Conservation (phyloP, 2,888 invertebrate genomes). For the Cremastinae sp. region DNA sequence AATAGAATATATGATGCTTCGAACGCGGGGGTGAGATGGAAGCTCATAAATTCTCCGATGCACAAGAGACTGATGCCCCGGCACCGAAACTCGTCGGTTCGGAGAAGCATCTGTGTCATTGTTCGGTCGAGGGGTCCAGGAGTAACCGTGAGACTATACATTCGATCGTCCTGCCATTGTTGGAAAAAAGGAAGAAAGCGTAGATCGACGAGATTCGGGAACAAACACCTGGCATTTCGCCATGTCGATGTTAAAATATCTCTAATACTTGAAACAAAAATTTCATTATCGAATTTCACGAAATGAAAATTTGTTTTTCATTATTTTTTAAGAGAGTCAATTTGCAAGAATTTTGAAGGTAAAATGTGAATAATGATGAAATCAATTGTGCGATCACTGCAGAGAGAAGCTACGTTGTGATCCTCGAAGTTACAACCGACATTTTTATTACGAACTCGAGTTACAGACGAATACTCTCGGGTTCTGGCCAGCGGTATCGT, state of each 20-base stretch:
- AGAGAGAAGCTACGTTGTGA: constrained; percentile 22
- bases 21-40: constrained; percentile 23
- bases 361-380: background rate
- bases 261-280: constrained; percentile 1
- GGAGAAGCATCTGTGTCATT: constrained; percentile 50
- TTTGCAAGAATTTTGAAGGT: constrained; percentile 18
- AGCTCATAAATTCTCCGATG: constrained; percentile 35
- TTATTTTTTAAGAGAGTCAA: constrained; percentile 24
- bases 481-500: constrained; percentile 18
- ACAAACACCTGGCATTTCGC: constrained; percentile 45
- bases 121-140: constrained; percentile 49
- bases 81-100: constrained; percentile 26
- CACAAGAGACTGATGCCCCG: constrained; percentile 1
- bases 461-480: background rate
- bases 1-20: constrained; percentile 16
- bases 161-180: constrained; percentile 19
- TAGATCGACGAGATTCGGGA: constrained; percentile 29
- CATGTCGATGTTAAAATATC: constrained; percentile 3
- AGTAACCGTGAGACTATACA: constrained; percentile 28
- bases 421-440: constrained; percentile 55
- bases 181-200: constrained; percentile 6
- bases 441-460: constrained; percentile 50
- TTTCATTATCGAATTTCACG: constrained; percentile 12
- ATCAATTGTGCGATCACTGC: background rate
- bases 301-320: background rate